These are phyloP conservation scores for Tiliacea citrago DNA, from an alignment of 2,888 invertebrate genomes.

Conservation along the genomic window DNA sequence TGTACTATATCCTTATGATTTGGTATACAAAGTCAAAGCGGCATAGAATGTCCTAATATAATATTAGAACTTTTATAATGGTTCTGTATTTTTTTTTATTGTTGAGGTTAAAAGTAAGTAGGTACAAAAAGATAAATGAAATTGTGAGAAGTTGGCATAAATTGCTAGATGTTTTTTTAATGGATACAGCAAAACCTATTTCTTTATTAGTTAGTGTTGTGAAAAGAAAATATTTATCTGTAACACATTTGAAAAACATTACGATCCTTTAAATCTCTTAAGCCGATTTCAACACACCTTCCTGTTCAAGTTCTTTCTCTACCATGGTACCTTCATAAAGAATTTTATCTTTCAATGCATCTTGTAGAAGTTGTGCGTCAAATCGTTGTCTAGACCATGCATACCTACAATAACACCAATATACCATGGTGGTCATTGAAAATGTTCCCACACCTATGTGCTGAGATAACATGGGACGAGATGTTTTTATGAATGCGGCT, in stretches of 20 bases:
- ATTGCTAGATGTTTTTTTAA: not conserved
- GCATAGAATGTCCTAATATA: not conserved
- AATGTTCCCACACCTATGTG: conserved; percentile 93
- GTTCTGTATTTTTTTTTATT: not conserved
- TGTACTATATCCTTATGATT: not conserved
- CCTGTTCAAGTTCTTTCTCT: conserved; percentile 86
- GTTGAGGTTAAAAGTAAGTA: not conserved
- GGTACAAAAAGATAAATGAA: not conserved
- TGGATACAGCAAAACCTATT: not conserved
- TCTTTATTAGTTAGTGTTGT: not conserved
- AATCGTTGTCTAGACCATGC: conserved; percentile 92
- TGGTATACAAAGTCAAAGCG: not conserved
- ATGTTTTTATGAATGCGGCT: conserved; percentile 93
- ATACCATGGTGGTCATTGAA: conserved; percentile 91
- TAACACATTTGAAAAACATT: not conserved
- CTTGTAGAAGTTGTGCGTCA: conserved; percentile 91
- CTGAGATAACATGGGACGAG: conserved; percentile 91
- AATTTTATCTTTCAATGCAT: conserved; percentile 91
- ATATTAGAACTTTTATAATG: not conserved
- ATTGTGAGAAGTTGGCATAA: not conserved
- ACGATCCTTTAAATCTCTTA: conserved; percentile 50
- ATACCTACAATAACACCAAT: conserved; percentile 94
- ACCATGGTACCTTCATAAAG: conserved; percentile 92
- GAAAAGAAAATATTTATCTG: not conserved
- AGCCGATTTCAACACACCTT: conserved; percentile 84